These are phyloP conservation scores for Gallinago solitaria DNA, from an alignment of 2,797 vertebrate genomes.

Conservation along the genomic window DNA sequence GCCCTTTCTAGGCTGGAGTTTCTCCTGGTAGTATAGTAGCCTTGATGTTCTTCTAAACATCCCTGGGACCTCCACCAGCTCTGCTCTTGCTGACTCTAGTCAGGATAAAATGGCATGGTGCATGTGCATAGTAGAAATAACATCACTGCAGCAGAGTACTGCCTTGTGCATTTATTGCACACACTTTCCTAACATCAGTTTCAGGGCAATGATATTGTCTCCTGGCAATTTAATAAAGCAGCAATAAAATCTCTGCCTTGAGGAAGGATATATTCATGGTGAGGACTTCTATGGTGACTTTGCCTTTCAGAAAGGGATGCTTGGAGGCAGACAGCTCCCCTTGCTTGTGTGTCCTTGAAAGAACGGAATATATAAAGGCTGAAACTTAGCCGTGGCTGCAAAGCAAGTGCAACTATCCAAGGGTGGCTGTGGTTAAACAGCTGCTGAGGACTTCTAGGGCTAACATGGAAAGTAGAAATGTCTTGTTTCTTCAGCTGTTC, in stretches of 20 bases:
- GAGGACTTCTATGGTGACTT: neutral
- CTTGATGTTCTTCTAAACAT: neutral
- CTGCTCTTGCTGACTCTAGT: neutral
- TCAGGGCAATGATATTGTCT: neutral
- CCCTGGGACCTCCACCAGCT: neutral
- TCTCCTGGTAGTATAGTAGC: neutral
- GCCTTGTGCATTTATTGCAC: neutral
- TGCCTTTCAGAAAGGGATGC: neutral
- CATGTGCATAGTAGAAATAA: neutral
- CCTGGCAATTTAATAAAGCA: neutral
- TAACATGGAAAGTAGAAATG: neutral
- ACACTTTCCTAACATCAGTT: neutral
- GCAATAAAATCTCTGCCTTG: neutral
- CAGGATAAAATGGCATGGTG: neutral
- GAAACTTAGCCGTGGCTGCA: neutral
- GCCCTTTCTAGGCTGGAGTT: neutral
- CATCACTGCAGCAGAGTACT: neutral
- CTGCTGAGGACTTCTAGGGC: neutral
- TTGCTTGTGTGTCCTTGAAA: neutral
- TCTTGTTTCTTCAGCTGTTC: neutral
- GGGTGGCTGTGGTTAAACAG: neutral
- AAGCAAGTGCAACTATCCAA: neutral
- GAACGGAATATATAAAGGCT: neutral
- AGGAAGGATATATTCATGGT: neutral
- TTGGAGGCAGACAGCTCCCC: neutral